These are phyloP conservation scores for Loriculus beryllinus DNA, from an alignment of 2,797 vertebrate species.

Conservation along the genomic window DNA sequence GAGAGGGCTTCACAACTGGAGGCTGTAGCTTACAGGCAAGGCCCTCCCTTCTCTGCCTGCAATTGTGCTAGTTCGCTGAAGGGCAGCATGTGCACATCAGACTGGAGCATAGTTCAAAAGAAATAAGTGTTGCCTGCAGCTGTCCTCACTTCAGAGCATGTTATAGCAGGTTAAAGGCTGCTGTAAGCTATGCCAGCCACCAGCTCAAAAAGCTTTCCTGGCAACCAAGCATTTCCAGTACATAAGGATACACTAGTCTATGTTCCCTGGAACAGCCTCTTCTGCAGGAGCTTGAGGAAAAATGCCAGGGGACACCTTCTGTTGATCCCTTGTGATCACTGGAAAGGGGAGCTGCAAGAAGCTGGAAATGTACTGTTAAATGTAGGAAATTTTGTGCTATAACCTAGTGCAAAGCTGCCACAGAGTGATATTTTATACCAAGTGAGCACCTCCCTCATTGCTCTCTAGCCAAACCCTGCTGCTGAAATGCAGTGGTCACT, in stretches of 20 bases:
- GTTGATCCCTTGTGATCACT: not conserved
- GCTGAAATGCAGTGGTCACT: not conserved
- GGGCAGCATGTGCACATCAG: not conserved
- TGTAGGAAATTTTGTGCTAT: not conserved
- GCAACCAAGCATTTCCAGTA: not conserved
- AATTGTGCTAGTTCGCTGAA: not conserved
- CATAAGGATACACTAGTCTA: not conserved
- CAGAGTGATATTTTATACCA: not conserved
- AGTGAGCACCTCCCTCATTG: not conserved
- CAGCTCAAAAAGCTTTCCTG: not conserved
- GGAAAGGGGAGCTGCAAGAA: not conserved
- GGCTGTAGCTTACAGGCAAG: conserved; percentile 20
- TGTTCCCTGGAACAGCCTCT: not conserved
- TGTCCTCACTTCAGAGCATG: conserved; percentile 32
- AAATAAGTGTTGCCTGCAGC: conserved; percentile 21
- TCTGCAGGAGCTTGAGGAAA: not conserved
- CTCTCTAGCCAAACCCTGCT: rapidly evolving
- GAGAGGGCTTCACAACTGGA: not conserved
- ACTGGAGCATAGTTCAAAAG: conserved; percentile 32
- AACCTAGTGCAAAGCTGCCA: rapidly evolving
- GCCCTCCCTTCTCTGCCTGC: not conserved
- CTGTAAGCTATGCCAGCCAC: not conserved
- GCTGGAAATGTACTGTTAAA: not conserved
- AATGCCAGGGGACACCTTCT: not conserved
- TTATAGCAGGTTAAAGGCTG: conserved; percentile 29